These are phyloP conservation scores for Calypte anna DNA, from an alignment of 2,113 vertebrate species.

Conservation along the genomic window DNA sequence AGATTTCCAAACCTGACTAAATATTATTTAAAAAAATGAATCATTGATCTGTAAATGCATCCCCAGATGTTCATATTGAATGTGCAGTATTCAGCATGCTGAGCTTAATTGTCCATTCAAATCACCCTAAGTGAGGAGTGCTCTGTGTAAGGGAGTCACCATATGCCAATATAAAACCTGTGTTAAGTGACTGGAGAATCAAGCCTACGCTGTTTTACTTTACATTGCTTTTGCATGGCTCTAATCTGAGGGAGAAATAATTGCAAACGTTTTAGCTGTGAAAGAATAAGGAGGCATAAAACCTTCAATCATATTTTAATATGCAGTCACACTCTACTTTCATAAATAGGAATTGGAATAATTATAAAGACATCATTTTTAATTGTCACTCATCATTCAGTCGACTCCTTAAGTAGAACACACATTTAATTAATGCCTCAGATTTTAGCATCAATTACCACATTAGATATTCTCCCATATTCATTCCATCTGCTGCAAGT, in stretches of 20 bases:
- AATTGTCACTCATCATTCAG: conserved; percentile 65
- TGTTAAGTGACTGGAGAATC: conserved; percentile 38
- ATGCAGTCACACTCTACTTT: conserved; percentile 61
- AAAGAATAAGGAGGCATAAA: conserved; percentile 65
- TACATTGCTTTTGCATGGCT: conserved; percentile 37
- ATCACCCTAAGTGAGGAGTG: neutral
- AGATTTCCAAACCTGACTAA: conserved; percentile 15
- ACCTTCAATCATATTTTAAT: conserved; percentile 70
- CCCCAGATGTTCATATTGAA: conserved; percentile 50
- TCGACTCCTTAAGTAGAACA: conserved; percentile 53
- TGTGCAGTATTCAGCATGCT: conserved; percentile 22
- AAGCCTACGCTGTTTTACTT: conserved; percentile 65
- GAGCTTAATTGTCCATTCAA: conserved; percentile 51
- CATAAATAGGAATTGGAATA: conserved; percentile 67
- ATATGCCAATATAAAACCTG: conserved; percentile 53
- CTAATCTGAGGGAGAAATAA: conserved; percentile 64
- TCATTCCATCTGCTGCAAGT: conserved; percentile 64
- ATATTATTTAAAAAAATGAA: conserved; percentile 29
- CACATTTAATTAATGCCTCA: conserved; percentile 69
- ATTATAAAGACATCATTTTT: conserved; percentile 67
- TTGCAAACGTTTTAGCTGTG: conserved; percentile 65
- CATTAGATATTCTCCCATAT: conserved; percentile 56
- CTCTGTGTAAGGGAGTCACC: conserved; percentile 50
- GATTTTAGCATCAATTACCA: conserved; percentile 49
- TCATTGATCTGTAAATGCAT: conserved; percentile 11